Base-by-base conservation (phyloP, 2,888 invertebrate genomes). In the Pterostichus niger region DNA sequence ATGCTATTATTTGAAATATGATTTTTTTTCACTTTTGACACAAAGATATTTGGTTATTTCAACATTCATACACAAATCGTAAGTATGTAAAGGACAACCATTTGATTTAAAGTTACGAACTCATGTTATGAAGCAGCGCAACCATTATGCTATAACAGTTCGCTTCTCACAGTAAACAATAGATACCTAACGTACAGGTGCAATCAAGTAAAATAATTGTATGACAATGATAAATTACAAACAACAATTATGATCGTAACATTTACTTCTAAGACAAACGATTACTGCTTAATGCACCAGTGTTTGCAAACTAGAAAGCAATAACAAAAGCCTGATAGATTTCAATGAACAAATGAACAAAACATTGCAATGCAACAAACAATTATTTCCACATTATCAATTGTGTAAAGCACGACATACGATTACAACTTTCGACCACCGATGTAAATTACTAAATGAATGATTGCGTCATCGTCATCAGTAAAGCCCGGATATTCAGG, bases 361-460 rank as follows among this genome's bases (percentile, higher is more conserved):
- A 71, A 71, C n/a, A 33, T 10, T 33, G 64, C 40, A 17, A 6
- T 40, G 15, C 17, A 40, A 71, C 68, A 44, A 61, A 61, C 59
- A 78, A 78, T 78, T 78, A 78, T 78, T 56, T 78, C 44, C n/a
- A 61, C 78, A 78, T 78, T 78, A 78, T 44, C 78, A 61, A 59
- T 59, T 78, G 78, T 61, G 59, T 59, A 78, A 78, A 78, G 15
- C 73, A 73, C 31, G 46, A 73, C 44, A 33, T 64, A 11, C 15
- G 33, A 75, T 71, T 71, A 35, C 64, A 13, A 35, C 56, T 56
- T 59, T 35, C 68, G 68, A 15, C 68, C 68, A 13, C 17, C 17
- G 15, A 56, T 71, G 44, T 71, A 10, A 71, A 71, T 71, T 71
- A 71, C 68, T 44, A 71, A 68, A 40, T 40, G 40, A 68, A 44